Conservation (phyloP, 2,797 vertebrate genomes). For the Jordanella pulchra region DNA sequence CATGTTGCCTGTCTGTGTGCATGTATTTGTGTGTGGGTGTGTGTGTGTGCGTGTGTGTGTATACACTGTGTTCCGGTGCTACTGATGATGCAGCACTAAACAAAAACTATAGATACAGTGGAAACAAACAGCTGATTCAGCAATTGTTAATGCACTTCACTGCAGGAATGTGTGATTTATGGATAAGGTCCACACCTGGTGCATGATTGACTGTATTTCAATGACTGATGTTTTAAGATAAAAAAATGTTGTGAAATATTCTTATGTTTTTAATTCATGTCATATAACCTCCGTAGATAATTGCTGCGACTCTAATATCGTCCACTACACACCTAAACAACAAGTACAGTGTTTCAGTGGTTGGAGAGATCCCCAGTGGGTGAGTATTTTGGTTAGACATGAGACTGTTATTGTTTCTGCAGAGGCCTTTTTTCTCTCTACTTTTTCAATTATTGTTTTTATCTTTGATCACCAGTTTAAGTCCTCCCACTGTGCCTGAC, state of each 20-base stretch:
- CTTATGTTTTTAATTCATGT: conserved; percentile 14
- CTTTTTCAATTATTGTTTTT: conserved; percentile 1
- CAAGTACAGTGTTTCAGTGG: conserved; percentile 84
- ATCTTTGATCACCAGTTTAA: conserved; percentile 77
- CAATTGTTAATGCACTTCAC: conserved; percentile 52
- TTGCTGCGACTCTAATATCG: conserved; percentile 87
- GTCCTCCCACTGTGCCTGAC: conserved; percentile 80
- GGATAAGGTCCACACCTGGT: conserved; percentile 45
- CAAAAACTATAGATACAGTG: conserved; percentile 46
- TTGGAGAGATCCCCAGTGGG: conserved; percentile 92
- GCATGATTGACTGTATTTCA: conserved; percentile 50
- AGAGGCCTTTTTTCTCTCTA: background rate
- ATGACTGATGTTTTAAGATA: conserved; percentile 32
- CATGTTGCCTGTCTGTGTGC: conserved; percentile 22
- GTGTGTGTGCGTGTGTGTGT: background rate
- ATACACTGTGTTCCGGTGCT: background rate
- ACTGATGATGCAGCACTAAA: conserved; percentile 53
- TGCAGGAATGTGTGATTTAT: conserved; percentile 46
- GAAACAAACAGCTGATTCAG: conserved; percentile 66
- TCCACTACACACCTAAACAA: conserved; percentile 75
- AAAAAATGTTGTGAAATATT: conserved; percentile 12
- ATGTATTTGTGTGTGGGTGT: background rate
- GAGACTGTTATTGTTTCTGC: conserved; percentile 1
- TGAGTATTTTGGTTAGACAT: conserved; percentile 69
- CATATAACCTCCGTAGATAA: conserved; percentile 82